phyloP scores from a whole-genome alignment of 2,797 vertebrate genomes.

The Pseudomugil gertrudae region DNA sequence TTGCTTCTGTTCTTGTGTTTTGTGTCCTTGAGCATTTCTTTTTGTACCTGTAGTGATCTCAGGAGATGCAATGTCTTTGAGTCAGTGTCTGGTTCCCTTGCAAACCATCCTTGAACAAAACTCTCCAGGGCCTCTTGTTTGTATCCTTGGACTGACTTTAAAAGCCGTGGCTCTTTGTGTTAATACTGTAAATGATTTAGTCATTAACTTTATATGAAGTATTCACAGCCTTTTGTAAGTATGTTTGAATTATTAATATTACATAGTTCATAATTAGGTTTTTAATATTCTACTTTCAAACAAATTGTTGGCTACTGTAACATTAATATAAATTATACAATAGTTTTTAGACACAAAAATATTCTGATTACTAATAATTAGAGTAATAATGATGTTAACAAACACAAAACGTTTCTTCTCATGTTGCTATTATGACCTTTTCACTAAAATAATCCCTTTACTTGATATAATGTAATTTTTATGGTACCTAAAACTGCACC shows the following conservation, averaged over 20 bases:
- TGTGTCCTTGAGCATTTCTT: slow-evolving; percentile 47
- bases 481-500: background rate
- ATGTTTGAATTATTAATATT: background rate
- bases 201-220: background rate
- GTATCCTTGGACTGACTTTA: background rate
- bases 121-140: background rate
- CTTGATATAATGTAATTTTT: background rate
- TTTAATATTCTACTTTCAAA: background rate
- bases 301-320: background rate
- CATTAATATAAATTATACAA: background rate
- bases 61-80: slow-evolving; percentile 12
- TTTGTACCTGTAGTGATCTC: background rate
- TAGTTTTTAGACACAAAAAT: background rate
- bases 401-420: background rate
- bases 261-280: background rate
- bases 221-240: background rate
- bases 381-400: no score
- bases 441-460: background rate
- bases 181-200: background rate
- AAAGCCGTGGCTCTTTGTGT: background rate
- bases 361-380: background rate
- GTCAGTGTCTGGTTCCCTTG: background rate
- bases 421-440: background rate
- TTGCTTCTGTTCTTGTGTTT: slow-evolving; percentile 55
- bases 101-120: slow-evolving; percentile 20